Evolutionary conservation across 2,888 invertebrate genomes (phyloP), one percentile per base, ranked within the genome.

Genomic region (Lamellibrachia columna): DNA sequence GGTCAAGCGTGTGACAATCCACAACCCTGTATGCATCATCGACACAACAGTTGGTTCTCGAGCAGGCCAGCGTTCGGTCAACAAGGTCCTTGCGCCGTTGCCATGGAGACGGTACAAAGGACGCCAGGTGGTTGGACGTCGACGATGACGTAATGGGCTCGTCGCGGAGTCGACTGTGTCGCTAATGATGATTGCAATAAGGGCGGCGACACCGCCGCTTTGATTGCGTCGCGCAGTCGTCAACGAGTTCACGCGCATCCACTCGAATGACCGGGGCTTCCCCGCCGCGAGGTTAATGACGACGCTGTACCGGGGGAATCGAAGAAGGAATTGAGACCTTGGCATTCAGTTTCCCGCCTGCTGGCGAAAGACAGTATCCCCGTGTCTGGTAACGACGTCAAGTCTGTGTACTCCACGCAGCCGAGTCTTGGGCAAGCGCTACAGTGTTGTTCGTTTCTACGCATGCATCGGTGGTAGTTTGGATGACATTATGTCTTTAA

Each of bases 51-150:
- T 75, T 75, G 75, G 75, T 75, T 22, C 40, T 75, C 75, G 22
- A 75, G 75, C 22, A 75, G 75, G 75, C 75, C 75, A 75, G 75
- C 75, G 75, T 22, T 75, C 75, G 75, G 75, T 75, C 75, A 75
- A 75, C 15, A 15, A 75, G 75, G 22, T 75, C 75, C 75, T 75
- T 75, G 75, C 22, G 75, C 22, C 75, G 75, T 75, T 75, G 75
- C 15, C 75, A 75, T 75, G 75, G 75, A 15, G 75, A 75, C 75
- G 75, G 22, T 4, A 75, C 15, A 75, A 75, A 75, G 75, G 15
- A 75, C 75, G n/a, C 75, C 75, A 75, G 75, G 75, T 75, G 75
- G 75, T 75, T 75, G 75, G 75, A 75, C 15, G 75, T 75, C 15
- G 22, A 75, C 75, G 75, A 75, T 75, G 75, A 75, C 75, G 75